These are phyloP conservation scores for Dryadula phaetusa DNA, from an alignment of 2,888 invertebrate species.

Conservation along the genomic window DNA sequence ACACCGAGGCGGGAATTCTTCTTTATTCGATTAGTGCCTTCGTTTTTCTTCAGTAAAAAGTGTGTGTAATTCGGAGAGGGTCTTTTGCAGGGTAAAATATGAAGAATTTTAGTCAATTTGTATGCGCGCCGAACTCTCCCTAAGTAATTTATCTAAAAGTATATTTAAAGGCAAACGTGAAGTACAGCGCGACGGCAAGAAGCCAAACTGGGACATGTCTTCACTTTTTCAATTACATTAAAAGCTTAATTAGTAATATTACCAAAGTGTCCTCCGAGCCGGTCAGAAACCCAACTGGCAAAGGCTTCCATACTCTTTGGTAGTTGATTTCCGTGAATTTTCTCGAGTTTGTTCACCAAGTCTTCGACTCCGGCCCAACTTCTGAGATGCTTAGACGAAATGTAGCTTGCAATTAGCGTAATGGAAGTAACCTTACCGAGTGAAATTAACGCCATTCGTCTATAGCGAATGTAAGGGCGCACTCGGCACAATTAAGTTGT, in stretches of 20 bases:
- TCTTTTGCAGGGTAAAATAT: constrained; percentile 74
- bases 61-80: constrained; percentile 73
- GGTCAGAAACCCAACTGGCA: constrained; percentile 43
- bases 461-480: constrained; percentile 71
- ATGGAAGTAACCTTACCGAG: constrained; percentile 77
- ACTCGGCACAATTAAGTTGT: constrained; percentile 76
- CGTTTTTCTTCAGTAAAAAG: constrained; percentile 58
- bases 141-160: constrained; percentile 80
- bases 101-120: constrained; percentile 75
- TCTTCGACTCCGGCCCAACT: constrained; percentile 70
- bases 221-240: constrained; percentile 81
- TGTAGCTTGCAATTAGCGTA: constrained; percentile 82
- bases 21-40: constrained; percentile 56
- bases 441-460: constrained; percentile 77
- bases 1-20: constrained; percentile 60
- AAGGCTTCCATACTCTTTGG: constrained; percentile 70
- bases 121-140: constrained; percentile 73
- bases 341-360: constrained; percentile 74
- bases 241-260: constrained; percentile 83
- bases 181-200: constrained; percentile 59
- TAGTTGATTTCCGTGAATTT: constrained; percentile 72
- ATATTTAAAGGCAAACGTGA: constrained; percentile 71
- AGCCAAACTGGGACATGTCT: constrained; percentile 72
- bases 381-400: constrained; percentile 79
- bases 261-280: constrained; percentile 74